These are phyloP conservation scores for Amaurobius ferox DNA, from an alignment of 2,888 invertebrate species.

Conservation along the genomic window DNA sequence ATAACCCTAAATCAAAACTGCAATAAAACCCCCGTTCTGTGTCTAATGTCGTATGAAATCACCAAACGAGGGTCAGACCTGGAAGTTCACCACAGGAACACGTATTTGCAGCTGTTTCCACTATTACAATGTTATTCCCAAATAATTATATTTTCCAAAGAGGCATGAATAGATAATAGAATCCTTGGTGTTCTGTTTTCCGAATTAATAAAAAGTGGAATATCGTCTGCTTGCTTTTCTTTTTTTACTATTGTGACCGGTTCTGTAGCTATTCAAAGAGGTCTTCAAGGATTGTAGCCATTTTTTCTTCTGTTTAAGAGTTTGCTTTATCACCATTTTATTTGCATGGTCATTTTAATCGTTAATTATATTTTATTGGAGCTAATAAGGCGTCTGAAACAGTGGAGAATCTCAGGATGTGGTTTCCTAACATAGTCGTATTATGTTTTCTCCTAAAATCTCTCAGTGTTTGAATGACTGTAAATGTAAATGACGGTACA, in stretches of 20 bases:
- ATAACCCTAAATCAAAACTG: neutral
- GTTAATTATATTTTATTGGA: neutral
- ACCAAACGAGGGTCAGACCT: neutral
- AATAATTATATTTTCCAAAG: slow-evolving; percentile 11
- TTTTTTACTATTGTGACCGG: slow-evolving; percentile 15
- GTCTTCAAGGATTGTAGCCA: neutral
- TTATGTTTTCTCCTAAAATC: too few relatives aligned
- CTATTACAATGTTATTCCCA: neutral
- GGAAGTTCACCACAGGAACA: neutral
- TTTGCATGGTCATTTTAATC: slow-evolving; percentile 2
- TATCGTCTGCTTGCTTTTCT: neutral
- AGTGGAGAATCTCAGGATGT: neutral
- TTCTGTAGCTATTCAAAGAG: neutral
- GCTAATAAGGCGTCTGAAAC: neutral
- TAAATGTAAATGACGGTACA: too few relatives aligned
- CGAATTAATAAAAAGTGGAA: slow-evolving; percentile 10
- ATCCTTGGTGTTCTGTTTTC: neutral
- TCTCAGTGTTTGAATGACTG: too few relatives aligned
- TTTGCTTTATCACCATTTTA: slow-evolving; percentile 17
- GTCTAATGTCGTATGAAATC: neutral
- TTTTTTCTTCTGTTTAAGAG: neutral
- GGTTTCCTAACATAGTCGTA: too few relatives aligned
- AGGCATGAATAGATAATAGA: neutral
- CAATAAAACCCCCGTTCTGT: neutral
- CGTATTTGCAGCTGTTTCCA: neutral